Evolutionary conservation across 2,797 vertebrate genomes (phyloP).

Genomic region (Acomys russatus): DNA sequence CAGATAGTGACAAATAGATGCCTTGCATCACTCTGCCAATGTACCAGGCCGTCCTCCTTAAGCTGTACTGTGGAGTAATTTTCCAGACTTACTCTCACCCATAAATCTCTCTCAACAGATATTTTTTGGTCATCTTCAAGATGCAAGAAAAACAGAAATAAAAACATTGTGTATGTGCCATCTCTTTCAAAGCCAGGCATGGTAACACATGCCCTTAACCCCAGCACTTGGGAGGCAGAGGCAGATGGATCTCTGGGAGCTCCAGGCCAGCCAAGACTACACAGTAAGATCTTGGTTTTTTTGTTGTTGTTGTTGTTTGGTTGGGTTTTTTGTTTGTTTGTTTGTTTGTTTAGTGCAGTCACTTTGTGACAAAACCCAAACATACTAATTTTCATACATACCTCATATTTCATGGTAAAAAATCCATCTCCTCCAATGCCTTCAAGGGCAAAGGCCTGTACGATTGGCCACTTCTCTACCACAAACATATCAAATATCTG

Average conservation of each 20-base stretch:
- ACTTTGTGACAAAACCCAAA: slow-evolving; percentile 52
- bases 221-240: background rate
- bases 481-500: slow-evolving; percentile 99
- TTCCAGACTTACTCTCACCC: slow-evolving; percentile 24
- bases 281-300: background rate
- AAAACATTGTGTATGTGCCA: slow-evolving; percentile 15
- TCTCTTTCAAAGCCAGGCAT: slow-evolving; percentile 41
- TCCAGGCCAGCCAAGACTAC: background rate
- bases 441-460: slow-evolving; percentile 98
- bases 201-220: background rate
- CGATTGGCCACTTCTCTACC: slow-evolving; percentile 98
- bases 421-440: slow-evolving; percentile 98
- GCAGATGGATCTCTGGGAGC: background rate
- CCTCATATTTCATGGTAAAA: slow-evolving; percentile 98
- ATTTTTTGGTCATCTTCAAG: slow-evolving; percentile 49
- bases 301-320: background rate
- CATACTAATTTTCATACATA: slow-evolving; percentile 81
- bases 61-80: background rate
- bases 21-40: background rate
- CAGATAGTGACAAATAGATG: background rate
- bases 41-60: background rate
- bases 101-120: slow-evolving; percentile 62
- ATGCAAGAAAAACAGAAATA: slow-evolving; percentile 19
- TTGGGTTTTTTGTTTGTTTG: too few species aligned
- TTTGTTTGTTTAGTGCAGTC: background rate